A percentile compares a stretch with the other conserved stretches of the same genome.
Conservation (phyloP, 2,797 vertebrate genomes). For the Melanotaenia maccullochi region DNA sequence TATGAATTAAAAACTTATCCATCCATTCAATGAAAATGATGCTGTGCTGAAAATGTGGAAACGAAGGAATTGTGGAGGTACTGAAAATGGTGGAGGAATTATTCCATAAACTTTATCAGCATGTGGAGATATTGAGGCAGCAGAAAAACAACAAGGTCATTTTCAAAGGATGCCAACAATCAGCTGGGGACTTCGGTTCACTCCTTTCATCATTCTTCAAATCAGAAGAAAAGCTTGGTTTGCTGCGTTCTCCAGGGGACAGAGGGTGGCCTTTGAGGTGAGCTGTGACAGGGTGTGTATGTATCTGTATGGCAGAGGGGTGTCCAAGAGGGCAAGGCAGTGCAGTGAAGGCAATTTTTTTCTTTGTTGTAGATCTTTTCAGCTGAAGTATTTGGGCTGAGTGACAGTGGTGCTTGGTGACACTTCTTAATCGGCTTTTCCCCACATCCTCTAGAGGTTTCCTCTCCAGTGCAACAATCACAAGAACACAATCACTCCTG, state of each 20-base stretch:
- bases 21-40: slow-evolving; percentile 14
- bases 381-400: slow-evolving; percentile 59
- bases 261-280: slow-evolving; percentile 23
- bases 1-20: slow-evolving; percentile 11
- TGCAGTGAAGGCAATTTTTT: slow-evolving; percentile 37
- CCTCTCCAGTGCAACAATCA: slow-evolving; percentile 52
- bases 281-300: slow-evolving; percentile 17
- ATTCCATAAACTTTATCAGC: slow-evolving; percentile 26
- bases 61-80: slow-evolving; percentile 2
- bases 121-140: slow-evolving; percentile 11
- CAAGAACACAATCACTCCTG: slow-evolving; percentile 63
- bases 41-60: not conserved
- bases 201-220: slow-evolving; percentile 53
- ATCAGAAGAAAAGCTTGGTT: slow-evolving; percentile 31
- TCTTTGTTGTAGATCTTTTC: slow-evolving; percentile 55
- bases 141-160: slow-evolving; percentile 54
- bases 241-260: slow-evolving; percentile 14
- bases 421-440: slow-evolving; percentile 77
- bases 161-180: slow-evolving; percentile 67
- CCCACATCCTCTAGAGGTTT: slow-evolving; percentile 64
- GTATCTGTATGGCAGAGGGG: slow-evolving; percentile 7
- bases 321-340: slow-evolving; percentile 22
- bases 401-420: slow-evolving; percentile 65
- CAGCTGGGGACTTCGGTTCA: slow-evolving; percentile 46
- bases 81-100: not conserved